Conservation (phyloP, 2,797 vertebrate species). For the Gambusia yucatana region DNA sequence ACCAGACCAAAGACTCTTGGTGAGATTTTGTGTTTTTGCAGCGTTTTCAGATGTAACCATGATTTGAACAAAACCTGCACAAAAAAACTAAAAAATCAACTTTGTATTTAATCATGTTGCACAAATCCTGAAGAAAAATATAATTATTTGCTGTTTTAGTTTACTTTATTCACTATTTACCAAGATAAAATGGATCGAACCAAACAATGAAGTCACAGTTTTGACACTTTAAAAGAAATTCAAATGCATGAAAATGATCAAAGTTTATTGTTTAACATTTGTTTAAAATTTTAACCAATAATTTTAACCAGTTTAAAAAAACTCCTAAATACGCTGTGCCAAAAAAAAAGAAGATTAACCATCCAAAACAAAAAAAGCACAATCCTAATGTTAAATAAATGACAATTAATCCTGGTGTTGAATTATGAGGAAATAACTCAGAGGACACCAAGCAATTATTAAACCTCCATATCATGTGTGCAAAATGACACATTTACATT, state of each 20-base stretch:
- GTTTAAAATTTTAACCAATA: too few relatives aligned
- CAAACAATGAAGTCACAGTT: not conserved
- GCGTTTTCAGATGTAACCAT: not conserved
- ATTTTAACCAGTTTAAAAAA: not conserved
- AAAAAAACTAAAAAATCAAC: not conserved
- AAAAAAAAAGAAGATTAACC: conserved; percentile 23
- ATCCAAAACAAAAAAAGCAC: conserved; percentile 57
- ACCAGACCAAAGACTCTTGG: too few relatives aligned
- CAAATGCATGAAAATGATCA: not conserved
- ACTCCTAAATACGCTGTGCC: conserved; percentile 2
- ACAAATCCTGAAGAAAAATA: not conserved
- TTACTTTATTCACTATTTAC: not conserved
- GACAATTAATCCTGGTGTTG: conserved; percentile 58
- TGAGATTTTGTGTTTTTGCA: too few relatives aligned
- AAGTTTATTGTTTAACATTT: conserved; percentile 15
- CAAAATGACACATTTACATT: conserved; percentile 75
- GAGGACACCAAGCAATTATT: conserved; percentile 65
- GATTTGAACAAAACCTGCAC: not conserved
- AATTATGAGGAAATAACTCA: conserved; percentile 64
- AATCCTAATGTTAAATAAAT: conserved; percentile 57
- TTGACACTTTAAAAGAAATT: not conserved
- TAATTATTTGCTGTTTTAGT: not conserved
- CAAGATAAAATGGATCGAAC: not conserved
- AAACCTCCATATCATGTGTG: conserved; percentile 67
- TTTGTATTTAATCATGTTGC: not conserved